Percentiles rank a stretch among this genome's conserved stretches.
These are phyloP conservation scores for Paedocypris sp. DNA, from an alignment of 2,113 vertebrate genomes.

Conservation along the genomic window DNA sequence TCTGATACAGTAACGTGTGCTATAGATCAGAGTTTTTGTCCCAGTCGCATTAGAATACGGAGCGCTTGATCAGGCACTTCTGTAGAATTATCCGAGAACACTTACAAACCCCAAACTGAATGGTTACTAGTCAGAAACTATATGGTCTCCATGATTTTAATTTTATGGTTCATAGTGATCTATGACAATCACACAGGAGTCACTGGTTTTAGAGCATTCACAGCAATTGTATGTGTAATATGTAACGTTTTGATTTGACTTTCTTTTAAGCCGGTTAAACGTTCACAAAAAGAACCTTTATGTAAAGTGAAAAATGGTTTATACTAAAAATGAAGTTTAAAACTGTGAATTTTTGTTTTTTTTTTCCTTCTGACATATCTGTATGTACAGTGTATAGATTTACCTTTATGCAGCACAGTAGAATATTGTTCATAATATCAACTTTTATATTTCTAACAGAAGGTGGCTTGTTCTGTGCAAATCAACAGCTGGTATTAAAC, in stretches of 20 bases:
- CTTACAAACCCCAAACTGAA: constrained; percentile 80
- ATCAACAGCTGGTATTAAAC: constrained; percentile 72
- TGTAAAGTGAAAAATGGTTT: constrained; percentile 99
- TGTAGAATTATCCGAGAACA: constrained; percentile 86
- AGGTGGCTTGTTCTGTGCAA: constrained; percentile 75
- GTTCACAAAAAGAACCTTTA: constrained; percentile 98
- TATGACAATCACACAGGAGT: constrained; percentile 99
- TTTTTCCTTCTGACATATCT: constrained; percentile 76
- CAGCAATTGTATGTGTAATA: constrained; percentile 96
- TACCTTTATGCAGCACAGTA: constrained; percentile 77
- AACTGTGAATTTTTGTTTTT: constrained; percentile 95
- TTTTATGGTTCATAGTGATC: constrained; percentile 76
- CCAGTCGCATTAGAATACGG: constrained; percentile 95
- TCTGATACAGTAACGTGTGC: constrained; percentile 94
- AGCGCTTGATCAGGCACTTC: constrained; percentile 95
- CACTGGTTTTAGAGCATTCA: constrained; percentile 86
- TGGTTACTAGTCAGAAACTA: constrained; percentile 74
- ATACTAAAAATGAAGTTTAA: constrained; percentile 99
- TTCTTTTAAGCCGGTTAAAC: constrained; percentile 86
- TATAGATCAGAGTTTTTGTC: constrained; percentile 98
- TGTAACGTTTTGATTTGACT: constrained; percentile 96
- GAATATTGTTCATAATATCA: constrained; percentile 74
- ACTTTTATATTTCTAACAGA: constrained; percentile 77
- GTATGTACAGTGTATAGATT: constrained; percentile 75
- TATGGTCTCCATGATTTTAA: constrained; percentile 71